Evolutionary conservation across 1,140 invertebrate species (phyloP), one percentile per base, ranked within the genome.

Genomic region (Lepidurus packardi): DNA sequence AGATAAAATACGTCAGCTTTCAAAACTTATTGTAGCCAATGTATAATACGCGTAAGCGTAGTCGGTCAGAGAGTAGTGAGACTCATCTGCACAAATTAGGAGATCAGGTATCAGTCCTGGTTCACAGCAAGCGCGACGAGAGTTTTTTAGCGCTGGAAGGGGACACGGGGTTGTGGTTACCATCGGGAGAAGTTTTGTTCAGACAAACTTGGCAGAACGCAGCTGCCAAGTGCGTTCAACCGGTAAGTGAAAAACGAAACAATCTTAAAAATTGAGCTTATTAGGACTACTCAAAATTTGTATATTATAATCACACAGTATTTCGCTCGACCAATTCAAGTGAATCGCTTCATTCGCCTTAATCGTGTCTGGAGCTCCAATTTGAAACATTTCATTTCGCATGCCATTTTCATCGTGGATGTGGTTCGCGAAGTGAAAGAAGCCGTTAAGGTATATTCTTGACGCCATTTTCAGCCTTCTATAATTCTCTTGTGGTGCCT

Each of bases 341-440:
- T 78, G 9, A 77, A 42, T n/a, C 53, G 73, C 16, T 44, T 78
- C 13, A 74, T 78, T 76, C 78, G 78, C 9, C 78, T 78, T 11
- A 73, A 78, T 43, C 78, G 78, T 16, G n/a, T 78, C n/a, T 78
- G 78, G 78, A 78, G 78, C 43, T 9, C 78, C 21, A 78, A 43
- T 44, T 78, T 74, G 41, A 75, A 75, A n/a, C 73, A 75, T 42
- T 78, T 78, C 34, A 44, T 78, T 16, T 75, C 43, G 43, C 78
- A 78, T 45, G 73, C 74, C 25, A 74, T 78, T 11, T 78, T 78
- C 45, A 74, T 47, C 21, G 21, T 78, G 16, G 78, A 78, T 25
- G 24, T 78, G 43, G 73, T 47, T 25, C 8, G 42, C 11, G 78
- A 78, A 76, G 78, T 78, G 41, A 78, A 78, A 45, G 41, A 43